Evolutionary conservation across 2,113 vertebrate genomes (phyloP).

Genomic region (Epinephelus fuscoguttatus): DNA sequence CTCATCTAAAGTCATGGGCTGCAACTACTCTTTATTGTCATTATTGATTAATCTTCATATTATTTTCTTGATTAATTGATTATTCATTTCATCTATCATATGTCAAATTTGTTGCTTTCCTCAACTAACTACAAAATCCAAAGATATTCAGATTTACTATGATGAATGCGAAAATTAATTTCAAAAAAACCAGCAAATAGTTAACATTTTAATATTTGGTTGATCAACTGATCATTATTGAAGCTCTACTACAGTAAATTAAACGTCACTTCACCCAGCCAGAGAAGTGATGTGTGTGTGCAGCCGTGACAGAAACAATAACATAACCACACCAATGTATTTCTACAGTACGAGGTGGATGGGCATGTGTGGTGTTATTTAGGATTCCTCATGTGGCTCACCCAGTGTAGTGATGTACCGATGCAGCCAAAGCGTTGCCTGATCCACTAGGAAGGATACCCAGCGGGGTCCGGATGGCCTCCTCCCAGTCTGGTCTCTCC

Average conservation of each 20-base stretch:
- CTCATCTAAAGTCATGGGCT: neutral
- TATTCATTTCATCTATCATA: neutral
- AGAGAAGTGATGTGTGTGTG: neutral
- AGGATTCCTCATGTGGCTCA: constrained; percentile 73
- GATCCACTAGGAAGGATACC: constrained; percentile 94
- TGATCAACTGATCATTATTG: neutral
- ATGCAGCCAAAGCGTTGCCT: constrained; percentile 93
- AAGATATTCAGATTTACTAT: neutral
- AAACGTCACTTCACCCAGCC: neutral
- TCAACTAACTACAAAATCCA: neutral
- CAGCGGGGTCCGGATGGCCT: constrained; percentile 88
- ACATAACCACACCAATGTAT: neutral
- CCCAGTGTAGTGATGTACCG: constrained; percentile 93
- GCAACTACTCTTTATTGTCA: neutral
- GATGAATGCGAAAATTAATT: neutral
- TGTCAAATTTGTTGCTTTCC: neutral
- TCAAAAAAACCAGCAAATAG: neutral
- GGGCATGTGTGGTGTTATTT: neutral
- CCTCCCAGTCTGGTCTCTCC: constrained; percentile 92
- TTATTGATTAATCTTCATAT: neutral
- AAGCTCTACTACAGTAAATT: neutral
- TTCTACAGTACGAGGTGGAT: neutral
- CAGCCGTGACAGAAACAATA: neutral
- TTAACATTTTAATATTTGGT: too few species aligned
- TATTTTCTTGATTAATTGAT: neutral